Percentiles rank a stretch among this genome's conserved stretches.
These are phyloP conservation scores for Typhlomys cinereus DNA, from an alignment of 2,113 vertebrate genomes.

Conservation along the genomic window DNA sequence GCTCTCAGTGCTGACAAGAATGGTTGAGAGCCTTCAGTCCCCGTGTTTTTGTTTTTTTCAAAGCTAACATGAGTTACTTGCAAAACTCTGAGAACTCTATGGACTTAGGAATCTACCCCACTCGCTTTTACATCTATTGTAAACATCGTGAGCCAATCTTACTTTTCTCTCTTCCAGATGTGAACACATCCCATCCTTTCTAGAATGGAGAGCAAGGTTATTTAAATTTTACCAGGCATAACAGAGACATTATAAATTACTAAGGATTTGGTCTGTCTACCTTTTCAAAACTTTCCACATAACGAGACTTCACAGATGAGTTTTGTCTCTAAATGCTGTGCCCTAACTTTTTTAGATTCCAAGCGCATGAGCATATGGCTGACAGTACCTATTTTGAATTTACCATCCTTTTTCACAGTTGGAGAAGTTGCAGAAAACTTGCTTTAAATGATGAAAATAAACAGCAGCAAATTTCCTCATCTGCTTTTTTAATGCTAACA, in stretches of 20 bases:
- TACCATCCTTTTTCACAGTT: slow-evolving; percentile 2
- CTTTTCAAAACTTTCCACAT: slow-evolving; percentile 3
- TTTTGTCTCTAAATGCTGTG: not conserved
- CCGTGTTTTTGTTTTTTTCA: not conserved
- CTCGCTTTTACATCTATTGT: not conserved
- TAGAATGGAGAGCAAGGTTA: slow-evolving; percentile 1
- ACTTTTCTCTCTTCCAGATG: not conserved
- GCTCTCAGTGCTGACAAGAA: not conserved
- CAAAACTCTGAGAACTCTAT: not conserved
- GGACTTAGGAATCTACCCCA: not conserved
- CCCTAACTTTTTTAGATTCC: not conserved
- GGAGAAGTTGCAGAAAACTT: slow-evolving; percentile 17
- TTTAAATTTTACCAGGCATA: slow-evolving; percentile 49
- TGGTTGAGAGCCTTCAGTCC: not conserved
- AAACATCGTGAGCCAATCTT: not conserved
- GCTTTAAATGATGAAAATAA: slow-evolving; percentile 41
- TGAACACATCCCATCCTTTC: slow-evolving; percentile 40
- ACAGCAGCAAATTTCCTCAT: slow-evolving; percentile 24
- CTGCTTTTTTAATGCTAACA: slow-evolving; percentile 36
- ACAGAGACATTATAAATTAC: slow-evolving; percentile 19
- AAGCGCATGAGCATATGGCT: not conserved
- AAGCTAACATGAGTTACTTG: not conserved
- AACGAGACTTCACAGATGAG: slow-evolving; percentile 19
- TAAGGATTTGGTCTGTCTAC: slow-evolving; percentile 48
- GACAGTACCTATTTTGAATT: slow-evolving; percentile 33